phyloP scores from a whole-genome alignment of 2,113 vertebrate genomes.

The Rhineura floridana region DNA sequence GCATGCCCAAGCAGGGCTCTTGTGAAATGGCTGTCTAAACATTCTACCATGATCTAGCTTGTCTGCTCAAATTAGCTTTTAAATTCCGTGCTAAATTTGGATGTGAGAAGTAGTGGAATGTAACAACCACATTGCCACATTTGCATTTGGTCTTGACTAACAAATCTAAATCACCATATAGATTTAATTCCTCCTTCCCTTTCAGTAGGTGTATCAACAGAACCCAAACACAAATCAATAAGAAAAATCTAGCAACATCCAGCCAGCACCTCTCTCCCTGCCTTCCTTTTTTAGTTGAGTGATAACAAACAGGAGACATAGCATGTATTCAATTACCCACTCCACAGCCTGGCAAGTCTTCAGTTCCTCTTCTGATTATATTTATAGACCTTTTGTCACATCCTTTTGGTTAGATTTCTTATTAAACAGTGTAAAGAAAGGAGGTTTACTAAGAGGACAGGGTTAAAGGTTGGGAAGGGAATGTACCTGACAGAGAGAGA shows the following conservation, averaged over 20 bases:
- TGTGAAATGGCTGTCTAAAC: neutral
- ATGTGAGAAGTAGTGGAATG: neutral
- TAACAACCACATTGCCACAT: neutral
- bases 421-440: neutral
- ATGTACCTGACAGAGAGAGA: neutral
- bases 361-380: neutral
- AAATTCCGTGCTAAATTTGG: neutral
- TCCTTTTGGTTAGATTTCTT: neutral
- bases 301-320: neutral
- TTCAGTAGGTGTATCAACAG: neutral
- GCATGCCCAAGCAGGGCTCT: neutral
- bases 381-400: conserved; percentile 13
- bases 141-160: neutral
- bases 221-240: neutral
- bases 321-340: neutral
- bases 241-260: neutral
- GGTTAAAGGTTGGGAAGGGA: neutral
- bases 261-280: neutral
- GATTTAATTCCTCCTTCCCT: neutral
- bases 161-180: neutral
- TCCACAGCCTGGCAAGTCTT: neutral
- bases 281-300: neutral
- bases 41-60: neutral
- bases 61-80: neutral
- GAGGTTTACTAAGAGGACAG: neutral